A percentile compares a stretch with the other conserved stretches of the same genome.
These are phyloP conservation scores for Hippoglossus stenolepis DNA, from an alignment of 2,113 vertebrate genomes.

Conservation along the genomic window DNA sequence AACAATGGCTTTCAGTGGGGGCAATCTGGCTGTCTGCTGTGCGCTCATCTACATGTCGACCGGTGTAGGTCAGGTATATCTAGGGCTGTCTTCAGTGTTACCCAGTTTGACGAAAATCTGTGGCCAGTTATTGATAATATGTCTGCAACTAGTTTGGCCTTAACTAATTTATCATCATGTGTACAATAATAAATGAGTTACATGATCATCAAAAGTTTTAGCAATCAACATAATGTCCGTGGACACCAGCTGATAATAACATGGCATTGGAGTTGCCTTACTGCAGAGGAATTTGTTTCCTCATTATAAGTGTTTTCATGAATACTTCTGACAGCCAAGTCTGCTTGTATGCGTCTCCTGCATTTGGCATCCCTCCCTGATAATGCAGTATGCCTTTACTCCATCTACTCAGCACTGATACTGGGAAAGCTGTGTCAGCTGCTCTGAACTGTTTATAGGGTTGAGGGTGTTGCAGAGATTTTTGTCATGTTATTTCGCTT, in stretches of 20 bases:
- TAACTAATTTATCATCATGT: neutral
- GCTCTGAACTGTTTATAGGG: neutral
- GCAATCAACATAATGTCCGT: neutral
- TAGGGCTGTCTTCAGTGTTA: neutral
- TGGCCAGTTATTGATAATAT: neutral
- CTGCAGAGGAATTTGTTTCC: conserved; percentile 45
- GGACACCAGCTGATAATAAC: conserved; percentile 10
- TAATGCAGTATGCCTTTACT: conserved; percentile 54
- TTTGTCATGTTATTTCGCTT: neutral
- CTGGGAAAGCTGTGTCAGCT: conserved; percentile 60
- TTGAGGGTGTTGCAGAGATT: neutral
- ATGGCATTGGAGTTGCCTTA: conserved; percentile 3
- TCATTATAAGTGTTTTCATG: conserved; percentile 42
- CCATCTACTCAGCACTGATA: conserved; percentile 48
- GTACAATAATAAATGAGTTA: neutral
- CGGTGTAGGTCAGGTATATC: conserved; percentile 47
- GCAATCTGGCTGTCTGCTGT: conserved; percentile 35
- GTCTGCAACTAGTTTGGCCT: neutral
- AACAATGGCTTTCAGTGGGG: conserved; percentile 72
- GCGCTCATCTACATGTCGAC: conserved; percentile 26
- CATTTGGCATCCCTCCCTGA: conserved; percentile 58
- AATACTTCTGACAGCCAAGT: conserved; percentile 35
- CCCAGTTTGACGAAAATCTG: neutral
- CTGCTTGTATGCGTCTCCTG: conserved; percentile 51
- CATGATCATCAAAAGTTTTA: neutral